These are phyloP conservation scores for Drosophila percnosoma DNA, from an alignment of 2,888 invertebrate species.

Conservation along the genomic window DNA sequence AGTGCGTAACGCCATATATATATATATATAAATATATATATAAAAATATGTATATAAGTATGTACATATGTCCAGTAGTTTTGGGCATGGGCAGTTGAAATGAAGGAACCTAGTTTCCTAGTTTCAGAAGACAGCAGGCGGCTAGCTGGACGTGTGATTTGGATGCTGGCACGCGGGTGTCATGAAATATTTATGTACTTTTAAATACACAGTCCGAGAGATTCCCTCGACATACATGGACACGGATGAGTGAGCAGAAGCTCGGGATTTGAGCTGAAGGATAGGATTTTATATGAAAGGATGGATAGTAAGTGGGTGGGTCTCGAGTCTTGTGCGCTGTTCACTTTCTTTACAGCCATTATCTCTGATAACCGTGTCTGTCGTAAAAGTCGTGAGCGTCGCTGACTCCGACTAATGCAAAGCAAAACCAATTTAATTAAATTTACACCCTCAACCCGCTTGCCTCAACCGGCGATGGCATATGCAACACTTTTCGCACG, in stretches of 20 bases:
- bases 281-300: not conserved
- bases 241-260: conserved; percentile 11
- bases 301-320: not conserved
- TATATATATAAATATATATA: not conserved
- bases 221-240: conserved; percentile 1
- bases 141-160: conserved; percentile 10
- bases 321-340: not conserved
- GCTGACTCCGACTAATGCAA: conserved; percentile 10
- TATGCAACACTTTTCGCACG: conserved; percentile 29
- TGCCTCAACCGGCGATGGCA: not conserved
- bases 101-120: not conserved
- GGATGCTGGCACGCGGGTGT: conserved; percentile 22
- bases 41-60: not conserved
- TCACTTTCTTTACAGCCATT: not conserved
- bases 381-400: conserved; percentile 10
- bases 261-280: conserved; percentile 9
- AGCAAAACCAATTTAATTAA: conserved; percentile 33
- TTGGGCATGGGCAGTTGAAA: not conserved
- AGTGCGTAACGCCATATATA: conserved; percentile 4
- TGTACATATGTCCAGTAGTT: not conserved
- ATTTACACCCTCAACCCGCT: not conserved
- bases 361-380: conserved; percentile 5
- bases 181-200: conserved; percentile 58
- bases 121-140: conserved; percentile 4
- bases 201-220: conserved; percentile 25